These are phyloP conservation scores for Leptoclinus maculatus DNA, from an alignment of 2,797 vertebrate genomes.

Conservation along the genomic window DNA sequence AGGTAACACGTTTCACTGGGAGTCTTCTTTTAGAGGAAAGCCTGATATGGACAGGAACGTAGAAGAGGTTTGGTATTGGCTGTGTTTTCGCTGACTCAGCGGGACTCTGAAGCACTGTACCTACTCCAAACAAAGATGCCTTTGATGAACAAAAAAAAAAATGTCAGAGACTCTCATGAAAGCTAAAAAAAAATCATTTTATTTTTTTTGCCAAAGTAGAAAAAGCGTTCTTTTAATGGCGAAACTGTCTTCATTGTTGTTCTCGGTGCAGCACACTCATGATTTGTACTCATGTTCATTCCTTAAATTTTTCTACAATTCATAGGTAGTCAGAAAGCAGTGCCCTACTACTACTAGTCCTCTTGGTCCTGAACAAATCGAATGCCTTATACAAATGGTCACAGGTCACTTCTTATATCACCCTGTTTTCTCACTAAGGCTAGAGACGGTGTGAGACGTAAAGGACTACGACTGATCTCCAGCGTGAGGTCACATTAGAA, in stretches of 20 bases:
- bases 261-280: constrained; percentile 72
- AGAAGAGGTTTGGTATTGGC: constrained; percentile 43
- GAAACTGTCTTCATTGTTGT: constrained; percentile 64
- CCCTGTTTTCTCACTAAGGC: constrained; percentile 61
- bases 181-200: constrained; percentile 48
- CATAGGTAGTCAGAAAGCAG: constrained; percentile 57
- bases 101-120: constrained; percentile 69
- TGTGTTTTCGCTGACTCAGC: constrained; percentile 64
- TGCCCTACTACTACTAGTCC: constrained; percentile 58
- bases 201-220: constrained; percentile 76
- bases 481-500: constrained; percentile 49
- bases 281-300: constrained; percentile 73
- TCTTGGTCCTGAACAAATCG: constrained; percentile 67
- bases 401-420: constrained; percentile 66
- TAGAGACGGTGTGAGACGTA: constrained; percentile 40
- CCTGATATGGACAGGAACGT: constrained; percentile 67
- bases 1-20: constrained; percentile 54
- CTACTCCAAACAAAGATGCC: constrained; percentile 83
- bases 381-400: constrained; percentile 81
- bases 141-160: constrained; percentile 77
- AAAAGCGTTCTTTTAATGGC: constrained; percentile 64
- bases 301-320: constrained; percentile 76
- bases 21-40: constrained; percentile 41
- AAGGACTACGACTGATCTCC: constrained; percentile 47
- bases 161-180: constrained; percentile 76